Conservation (phyloP, 2,888 invertebrate species). For the Macroteleia sp. region DNA sequence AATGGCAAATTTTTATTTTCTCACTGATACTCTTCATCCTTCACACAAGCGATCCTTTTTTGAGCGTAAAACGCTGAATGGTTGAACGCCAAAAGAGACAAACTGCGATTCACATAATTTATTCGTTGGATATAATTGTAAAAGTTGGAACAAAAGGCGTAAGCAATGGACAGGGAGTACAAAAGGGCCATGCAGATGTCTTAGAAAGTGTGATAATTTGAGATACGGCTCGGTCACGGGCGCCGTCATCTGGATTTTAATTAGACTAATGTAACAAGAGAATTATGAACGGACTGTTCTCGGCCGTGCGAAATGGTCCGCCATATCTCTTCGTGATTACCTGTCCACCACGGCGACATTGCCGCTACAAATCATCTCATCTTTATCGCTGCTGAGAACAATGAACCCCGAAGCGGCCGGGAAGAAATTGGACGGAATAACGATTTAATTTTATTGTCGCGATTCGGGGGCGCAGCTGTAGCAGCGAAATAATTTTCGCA, state of each 20-base stretch:
- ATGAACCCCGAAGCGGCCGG: conserved; percentile 23
- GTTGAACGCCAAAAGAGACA: too few species aligned
- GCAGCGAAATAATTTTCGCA: conserved; percentile 34
- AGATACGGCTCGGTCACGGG: conserved; percentile 68
- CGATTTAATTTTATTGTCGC: conserved; percentile 41
- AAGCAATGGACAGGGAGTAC: conserved; percentile 35
- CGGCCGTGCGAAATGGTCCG: conserved; percentile 48
- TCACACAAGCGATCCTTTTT: too few species aligned
- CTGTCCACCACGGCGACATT: conserved; percentile 45
- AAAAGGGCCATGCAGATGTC: conserved; percentile 20
- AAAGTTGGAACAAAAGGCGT: conserved; percentile 40
- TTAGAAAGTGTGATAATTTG: conserved; percentile 68
- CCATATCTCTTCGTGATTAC: conserved; percentile 61
- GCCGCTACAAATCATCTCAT: conserved; percentile 50
- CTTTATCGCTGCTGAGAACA: conserved; percentile 50
- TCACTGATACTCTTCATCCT: too few species aligned
- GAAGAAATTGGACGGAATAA: conserved; percentile 52
- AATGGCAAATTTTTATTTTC: too few species aligned
- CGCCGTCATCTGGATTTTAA: conserved; percentile 72
- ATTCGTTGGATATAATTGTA: conserved; percentile 30
- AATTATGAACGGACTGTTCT: conserved; percentile 63
- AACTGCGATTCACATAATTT: conserved; percentile 28
- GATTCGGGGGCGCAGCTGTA: conserved; percentile 34
- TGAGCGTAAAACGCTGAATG: too few species aligned
- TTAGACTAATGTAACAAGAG: conserved; percentile 73